Conservation (phyloP, 2,113 vertebrate species). For the Myodes glareolus region DNA sequence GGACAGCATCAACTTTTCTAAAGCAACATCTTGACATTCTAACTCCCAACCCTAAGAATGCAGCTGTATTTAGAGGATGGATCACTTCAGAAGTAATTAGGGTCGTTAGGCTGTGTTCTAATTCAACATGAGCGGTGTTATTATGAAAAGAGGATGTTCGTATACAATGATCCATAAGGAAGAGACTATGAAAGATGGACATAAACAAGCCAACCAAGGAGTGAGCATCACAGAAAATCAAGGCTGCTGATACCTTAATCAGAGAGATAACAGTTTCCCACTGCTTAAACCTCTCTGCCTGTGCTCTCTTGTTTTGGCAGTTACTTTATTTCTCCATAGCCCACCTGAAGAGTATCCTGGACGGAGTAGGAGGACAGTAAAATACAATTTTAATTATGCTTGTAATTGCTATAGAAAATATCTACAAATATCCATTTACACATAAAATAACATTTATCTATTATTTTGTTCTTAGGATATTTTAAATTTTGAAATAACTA, state of each 20-base stretch:
- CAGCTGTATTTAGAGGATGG: neutral
- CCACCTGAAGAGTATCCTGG: neutral
- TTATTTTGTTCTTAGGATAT: neutral
- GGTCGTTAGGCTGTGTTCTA: neutral
- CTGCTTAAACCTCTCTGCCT: neutral
- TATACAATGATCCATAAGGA: neutral
- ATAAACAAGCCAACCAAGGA: neutral
- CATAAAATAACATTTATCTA: neutral
- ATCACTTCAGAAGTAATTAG: neutral
- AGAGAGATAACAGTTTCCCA: neutral
- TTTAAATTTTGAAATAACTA: neutral
- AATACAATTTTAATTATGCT: conserved; percentile 27
- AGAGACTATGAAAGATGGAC: neutral
- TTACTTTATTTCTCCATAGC: neutral
- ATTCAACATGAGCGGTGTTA: neutral
- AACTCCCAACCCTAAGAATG: neutral
- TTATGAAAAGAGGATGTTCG: neutral
- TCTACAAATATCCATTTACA: neutral
- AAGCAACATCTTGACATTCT: neutral
- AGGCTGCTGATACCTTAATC: neutral
- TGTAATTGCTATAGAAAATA: conserved; percentile 23
- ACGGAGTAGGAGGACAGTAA: neutral
- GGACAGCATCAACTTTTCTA: neutral
- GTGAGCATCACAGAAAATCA: neutral
- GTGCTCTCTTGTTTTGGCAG: neutral